Conservation (phyloP, 2,113 vertebrate genomes). For the Petromus typicus region DNA sequence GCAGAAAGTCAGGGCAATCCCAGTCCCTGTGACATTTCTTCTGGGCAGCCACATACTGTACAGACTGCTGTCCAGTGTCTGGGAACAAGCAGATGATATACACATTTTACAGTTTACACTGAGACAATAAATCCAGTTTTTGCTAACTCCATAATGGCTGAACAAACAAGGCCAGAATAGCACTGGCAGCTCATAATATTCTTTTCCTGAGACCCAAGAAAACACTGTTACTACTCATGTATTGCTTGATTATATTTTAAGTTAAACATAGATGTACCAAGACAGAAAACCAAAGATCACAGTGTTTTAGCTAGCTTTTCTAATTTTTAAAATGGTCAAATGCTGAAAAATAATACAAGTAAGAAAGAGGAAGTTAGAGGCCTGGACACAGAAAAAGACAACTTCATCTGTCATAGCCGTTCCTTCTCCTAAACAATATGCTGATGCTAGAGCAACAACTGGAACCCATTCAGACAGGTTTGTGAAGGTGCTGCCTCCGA, state of each 20-base stretch:
- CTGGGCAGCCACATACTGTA: not conserved
- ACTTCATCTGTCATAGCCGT: not conserved
- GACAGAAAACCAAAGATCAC: not conserved
- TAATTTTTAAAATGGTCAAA: conserved; percentile 22
- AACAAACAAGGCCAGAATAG: not conserved
- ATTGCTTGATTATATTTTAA: not conserved
- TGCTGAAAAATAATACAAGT: not conserved
- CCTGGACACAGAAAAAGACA: not conserved
- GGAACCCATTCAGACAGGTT: not conserved
- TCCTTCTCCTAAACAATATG: not conserved
- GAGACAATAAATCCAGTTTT: not conserved
- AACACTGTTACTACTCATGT: not conserved
- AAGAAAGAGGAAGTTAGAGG: conserved; percentile 46
- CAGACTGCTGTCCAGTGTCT: not conserved
- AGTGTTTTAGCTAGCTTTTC: not conserved
- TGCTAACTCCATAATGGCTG: not conserved
- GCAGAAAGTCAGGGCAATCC: not conserved
- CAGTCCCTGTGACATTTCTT: not conserved
- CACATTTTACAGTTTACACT: not conserved
- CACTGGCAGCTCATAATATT: not conserved
- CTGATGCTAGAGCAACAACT: not conserved
- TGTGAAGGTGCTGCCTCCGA: not conserved
- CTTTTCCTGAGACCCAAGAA: not conserved
- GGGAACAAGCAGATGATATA: not conserved
- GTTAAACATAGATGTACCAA: not conserved